Conservation (phyloP, 2,888 invertebrate genomes). For the Sinohyriopsis cumingii region DNA sequence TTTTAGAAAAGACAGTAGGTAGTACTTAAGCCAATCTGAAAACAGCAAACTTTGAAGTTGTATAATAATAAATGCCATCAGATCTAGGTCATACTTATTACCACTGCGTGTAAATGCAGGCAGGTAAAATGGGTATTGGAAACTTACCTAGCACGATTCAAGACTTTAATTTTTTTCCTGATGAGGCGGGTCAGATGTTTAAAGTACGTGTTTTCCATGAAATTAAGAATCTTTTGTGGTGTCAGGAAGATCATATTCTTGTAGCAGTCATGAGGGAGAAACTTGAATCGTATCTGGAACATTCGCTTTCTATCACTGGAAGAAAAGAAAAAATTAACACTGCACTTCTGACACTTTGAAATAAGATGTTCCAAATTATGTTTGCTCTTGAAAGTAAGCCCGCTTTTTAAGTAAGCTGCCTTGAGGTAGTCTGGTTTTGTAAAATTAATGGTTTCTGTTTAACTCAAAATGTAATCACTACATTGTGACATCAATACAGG, state of each 20-base stretch:
- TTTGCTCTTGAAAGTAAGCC: neutral
- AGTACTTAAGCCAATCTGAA: no score
- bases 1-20: no score
- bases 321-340: neutral
- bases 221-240: slow-evolving; percentile 81
- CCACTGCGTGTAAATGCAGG: no score
- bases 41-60: no score
- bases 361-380: neutral
- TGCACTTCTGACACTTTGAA: neutral
- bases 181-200: slow-evolving; percentile 53
- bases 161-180: slow-evolving; percentile 40
- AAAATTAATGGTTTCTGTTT: no score
- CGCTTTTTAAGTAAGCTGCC: neutral
- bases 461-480: no score
- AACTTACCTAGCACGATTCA: neutral
- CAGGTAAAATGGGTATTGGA: no score
- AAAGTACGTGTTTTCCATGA: slow-evolving; percentile 79
- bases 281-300: slow-evolving; percentile 82
- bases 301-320: slow-evolving; percentile 73
- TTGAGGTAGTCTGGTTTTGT: no score
- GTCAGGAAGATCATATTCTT: slow-evolving; percentile 80
- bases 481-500: no score
- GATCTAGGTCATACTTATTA: no score
- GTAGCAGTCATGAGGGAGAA: slow-evolving; percentile 84
- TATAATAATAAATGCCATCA: no score